A percentile compares a stretch with the other conserved stretches of the same genome.
These are phyloP conservation scores for Amblyornis subalaris DNA, from an alignment of 2,113 vertebrate species.

Conservation along the genomic window DNA sequence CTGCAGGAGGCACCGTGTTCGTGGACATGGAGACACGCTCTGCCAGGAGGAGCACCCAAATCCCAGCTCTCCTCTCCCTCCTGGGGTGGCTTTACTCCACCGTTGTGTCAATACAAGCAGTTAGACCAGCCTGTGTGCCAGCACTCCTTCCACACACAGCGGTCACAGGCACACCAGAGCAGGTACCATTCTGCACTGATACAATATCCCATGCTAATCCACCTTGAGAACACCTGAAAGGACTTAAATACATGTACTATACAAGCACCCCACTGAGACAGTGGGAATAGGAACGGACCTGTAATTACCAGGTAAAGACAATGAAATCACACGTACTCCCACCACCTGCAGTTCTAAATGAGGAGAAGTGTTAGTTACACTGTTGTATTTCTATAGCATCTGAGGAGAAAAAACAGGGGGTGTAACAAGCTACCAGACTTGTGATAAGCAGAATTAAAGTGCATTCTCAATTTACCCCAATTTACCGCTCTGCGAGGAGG, in stretches of 20 bases:
- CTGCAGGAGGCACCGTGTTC: not conserved
- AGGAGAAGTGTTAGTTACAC: slow-evolving; percentile 69
- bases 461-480: slow-evolving; percentile 49
- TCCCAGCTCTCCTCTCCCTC: not conserved
- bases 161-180: not conserved
- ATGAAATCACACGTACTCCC: slow-evolving; percentile 60
- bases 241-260: not conserved
- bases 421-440: slow-evolving; percentile 39
- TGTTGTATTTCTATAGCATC: slow-evolving; percentile 62
- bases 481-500: not conserved
- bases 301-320: slow-evolving; percentile 70
- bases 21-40: not conserved
- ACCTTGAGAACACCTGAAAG: slow-evolving; percentile 58
- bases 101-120: not conserved
- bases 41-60: not conserved
- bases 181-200: not conserved
- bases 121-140: not conserved
- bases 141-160: not conserved
- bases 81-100: not conserved
- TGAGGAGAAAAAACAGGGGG: slow-evolving; percentile 57
- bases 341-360: slow-evolving; percentile 62
- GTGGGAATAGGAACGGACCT: slow-evolving; percentile 59
- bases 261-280: slow-evolving; percentile 49
- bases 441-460: slow-evolving; percentile 56
- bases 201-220: not conserved